Percentiles rank a stretch among this genome's conserved stretches.
phyloP scores from a whole-genome alignment of 2,888 invertebrate genomes.

The Agrotis clavis region DNA sequence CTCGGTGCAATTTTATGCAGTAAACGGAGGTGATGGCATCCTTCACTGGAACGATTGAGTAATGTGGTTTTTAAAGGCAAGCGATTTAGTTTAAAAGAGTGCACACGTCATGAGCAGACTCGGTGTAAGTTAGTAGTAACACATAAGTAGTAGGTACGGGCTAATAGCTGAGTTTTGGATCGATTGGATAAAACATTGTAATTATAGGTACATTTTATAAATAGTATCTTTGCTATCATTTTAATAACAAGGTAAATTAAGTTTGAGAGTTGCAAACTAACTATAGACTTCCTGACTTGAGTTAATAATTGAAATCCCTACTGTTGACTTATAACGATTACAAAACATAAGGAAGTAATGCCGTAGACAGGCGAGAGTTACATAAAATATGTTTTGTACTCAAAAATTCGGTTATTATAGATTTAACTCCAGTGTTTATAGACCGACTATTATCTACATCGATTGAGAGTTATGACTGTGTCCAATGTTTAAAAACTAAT shows the following conservation, averaged over 20 bases:
- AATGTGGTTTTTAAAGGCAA: conserved; percentile 40
- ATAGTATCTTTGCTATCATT: neutral
- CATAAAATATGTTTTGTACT: conserved; percentile 23
- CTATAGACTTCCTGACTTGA: neutral
- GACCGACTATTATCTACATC: conserved; percentile 27
- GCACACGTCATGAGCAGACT: conserved; percentile 1
- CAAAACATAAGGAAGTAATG: conserved; percentile 23
- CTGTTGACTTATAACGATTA: conserved; percentile 1
- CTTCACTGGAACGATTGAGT: conserved; percentile 43
- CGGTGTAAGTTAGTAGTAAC: neutral
- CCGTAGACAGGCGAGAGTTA: neutral
- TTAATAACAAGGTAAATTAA: neutral
- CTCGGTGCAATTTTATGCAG: conserved; percentile 47
- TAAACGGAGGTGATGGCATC: conserved; percentile 38
- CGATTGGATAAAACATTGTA: conserved; percentile 6
- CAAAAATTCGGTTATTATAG: conserved; percentile 36
- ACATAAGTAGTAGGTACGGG: neutral
- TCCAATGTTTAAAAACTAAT: conserved; percentile 58
- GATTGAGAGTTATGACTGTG: conserved; percentile 43
- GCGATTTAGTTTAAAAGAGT: conserved; percentile 19
- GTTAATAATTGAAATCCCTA: neutral
- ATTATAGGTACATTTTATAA: neutral
- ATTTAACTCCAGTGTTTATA: conserved; percentile 21
- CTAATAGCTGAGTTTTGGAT: conserved; percentile 5
- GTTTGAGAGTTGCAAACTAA: neutral